Evolutionary conservation across 2,888 invertebrate species (phyloP).

Genomic region (Acleris holmiana): DNA sequence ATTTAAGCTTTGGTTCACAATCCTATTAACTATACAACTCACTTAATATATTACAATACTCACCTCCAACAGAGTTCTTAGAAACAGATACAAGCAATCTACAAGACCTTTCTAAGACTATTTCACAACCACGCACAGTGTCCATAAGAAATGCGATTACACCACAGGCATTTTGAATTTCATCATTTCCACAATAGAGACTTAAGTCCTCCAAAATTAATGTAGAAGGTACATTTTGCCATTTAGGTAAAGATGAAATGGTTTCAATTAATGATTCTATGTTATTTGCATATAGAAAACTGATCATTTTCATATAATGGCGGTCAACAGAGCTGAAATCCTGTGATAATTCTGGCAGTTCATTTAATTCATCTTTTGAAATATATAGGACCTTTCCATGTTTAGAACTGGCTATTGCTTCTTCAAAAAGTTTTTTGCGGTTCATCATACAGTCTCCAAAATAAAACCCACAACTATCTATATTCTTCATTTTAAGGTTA

Average conservation of each 20-base stretch:
- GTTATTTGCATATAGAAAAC: slow-evolving; percentile 68
- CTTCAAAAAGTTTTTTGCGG: slow-evolving; percentile 67
- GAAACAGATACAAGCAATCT: slow-evolving; percentile 59
- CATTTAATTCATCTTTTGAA: slow-evolving; percentile 64
- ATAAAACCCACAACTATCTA: slow-evolving; percentile 24
- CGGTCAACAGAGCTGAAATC: slow-evolving; percentile 61
- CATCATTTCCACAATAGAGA: slow-evolving; percentile 57
- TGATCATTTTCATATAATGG: slow-evolving; percentile 76
- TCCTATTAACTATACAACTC: slow-evolving; percentile 58
- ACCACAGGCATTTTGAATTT: slow-evolving; percentile 68
- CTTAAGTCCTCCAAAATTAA: slow-evolving; percentile 71
- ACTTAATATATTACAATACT: slow-evolving; percentile 57
- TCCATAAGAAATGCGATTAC: slow-evolving; percentile 64
- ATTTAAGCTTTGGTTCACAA: no score
- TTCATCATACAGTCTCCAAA: slow-evolving; percentile 56
- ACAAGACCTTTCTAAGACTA: slow-evolving; percentile 49
- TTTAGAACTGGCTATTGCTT: slow-evolving; percentile 61
- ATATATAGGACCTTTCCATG: slow-evolving; percentile 74
- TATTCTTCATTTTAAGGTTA: slow-evolving; percentile 6
- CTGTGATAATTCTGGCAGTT: slow-evolving; percentile 72
- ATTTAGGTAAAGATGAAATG: slow-evolving; percentile 62
- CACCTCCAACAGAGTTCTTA: slow-evolving; percentile 54
- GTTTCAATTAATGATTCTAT: slow-evolving; percentile 66
- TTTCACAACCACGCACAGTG: slow-evolving; percentile 59
- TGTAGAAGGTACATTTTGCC: slow-evolving; percentile 69